Conservation (phyloP, 2,888 invertebrate species). For the Lochmaea crataegi region DNA sequence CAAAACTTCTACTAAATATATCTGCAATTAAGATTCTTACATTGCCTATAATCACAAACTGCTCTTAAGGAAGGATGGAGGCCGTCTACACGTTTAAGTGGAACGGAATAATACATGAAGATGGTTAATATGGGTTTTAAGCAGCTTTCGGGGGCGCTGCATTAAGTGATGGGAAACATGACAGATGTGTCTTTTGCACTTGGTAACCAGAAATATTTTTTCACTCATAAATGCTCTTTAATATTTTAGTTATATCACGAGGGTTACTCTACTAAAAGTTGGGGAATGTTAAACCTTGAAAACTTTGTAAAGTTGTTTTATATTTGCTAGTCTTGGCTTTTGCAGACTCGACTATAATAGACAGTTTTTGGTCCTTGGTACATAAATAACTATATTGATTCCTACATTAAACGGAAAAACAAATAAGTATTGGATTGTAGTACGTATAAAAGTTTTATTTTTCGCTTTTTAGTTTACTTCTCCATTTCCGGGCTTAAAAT, state of each 20-base stretch:
- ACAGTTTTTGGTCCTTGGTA: no score
- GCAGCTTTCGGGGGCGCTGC: constrained; percentile 59
- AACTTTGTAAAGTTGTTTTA: no score
- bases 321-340: no score
- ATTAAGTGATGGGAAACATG: constrained; percentile 56
- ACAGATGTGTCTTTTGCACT: constrained; percentile 53
- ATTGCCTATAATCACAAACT: constrained; percentile 58
- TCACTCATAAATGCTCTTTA: constrained; percentile 8
- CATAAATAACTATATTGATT: no score
- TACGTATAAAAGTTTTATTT: no score
- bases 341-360: no score
- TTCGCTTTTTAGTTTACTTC: no score
- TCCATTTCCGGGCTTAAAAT: no score
- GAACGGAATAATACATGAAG: constrained; percentile 63
- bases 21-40: constrained; percentile 60
- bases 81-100: constrained; percentile 60
- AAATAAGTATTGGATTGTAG: no score
- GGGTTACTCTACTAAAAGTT: no score
- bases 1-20: constrained; percentile 53
- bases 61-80: constrained; percentile 57
- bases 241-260: constrained; percentile 13
- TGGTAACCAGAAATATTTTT: constrained; percentile 19
- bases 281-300: no score
- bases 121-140: constrained; percentile 62
- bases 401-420: no score